Conservation (phyloP, 1,140 invertebrate species). For the Brachionus calyciflorus region DNA sequence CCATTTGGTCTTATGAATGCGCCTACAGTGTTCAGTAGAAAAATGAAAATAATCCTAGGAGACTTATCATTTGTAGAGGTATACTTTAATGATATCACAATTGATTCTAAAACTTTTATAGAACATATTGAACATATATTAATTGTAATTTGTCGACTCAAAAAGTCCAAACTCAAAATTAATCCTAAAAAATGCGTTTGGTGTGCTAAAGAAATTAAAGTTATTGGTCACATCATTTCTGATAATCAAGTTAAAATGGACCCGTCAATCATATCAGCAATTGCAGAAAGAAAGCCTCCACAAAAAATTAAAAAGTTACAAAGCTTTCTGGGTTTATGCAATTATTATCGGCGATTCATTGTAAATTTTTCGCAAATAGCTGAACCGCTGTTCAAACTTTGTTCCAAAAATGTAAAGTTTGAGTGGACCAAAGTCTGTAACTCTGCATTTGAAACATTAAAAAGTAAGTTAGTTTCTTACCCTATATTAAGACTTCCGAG, state of each 20-base stretch:
- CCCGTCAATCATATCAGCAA: slow-evolving; percentile 50
- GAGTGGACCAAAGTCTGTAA: neutral
- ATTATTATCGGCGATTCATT: too few relatives aligned
- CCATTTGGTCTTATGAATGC: neutral
- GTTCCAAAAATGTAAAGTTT: too few relatives aligned
- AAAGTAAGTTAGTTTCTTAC: neutral
- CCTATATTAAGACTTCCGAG: neutral
- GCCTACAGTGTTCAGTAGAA: slow-evolving; percentile 53
- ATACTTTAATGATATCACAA: slow-evolving; percentile 52
- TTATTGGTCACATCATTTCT: slow-evolving; percentile 59
- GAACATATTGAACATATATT: slow-evolving; percentile 48
- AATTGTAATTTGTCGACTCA: slow-evolving; percentile 54
- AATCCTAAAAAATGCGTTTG: slow-evolving; percentile 47
- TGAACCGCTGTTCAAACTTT: too few relatives aligned
- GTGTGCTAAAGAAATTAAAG: slow-evolving; percentile 49
- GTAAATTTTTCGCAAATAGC: too few relatives aligned
- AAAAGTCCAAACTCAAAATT: slow-evolving; percentile 39
- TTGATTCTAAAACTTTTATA: slow-evolving; percentile 52
- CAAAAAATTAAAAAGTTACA: too few relatives aligned
- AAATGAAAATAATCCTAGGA: slow-evolving; percentile 63
- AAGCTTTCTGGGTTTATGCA: too few relatives aligned
- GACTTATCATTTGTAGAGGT: neutral
- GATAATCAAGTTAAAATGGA: slow-evolving; percentile 52
- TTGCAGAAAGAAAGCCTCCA: too few relatives aligned
- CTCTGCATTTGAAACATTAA: neutral